These are phyloP conservation scores for Odontocerum albicorne DNA, from an alignment of 2,888 invertebrate species.

Conservation along the genomic window DNA sequence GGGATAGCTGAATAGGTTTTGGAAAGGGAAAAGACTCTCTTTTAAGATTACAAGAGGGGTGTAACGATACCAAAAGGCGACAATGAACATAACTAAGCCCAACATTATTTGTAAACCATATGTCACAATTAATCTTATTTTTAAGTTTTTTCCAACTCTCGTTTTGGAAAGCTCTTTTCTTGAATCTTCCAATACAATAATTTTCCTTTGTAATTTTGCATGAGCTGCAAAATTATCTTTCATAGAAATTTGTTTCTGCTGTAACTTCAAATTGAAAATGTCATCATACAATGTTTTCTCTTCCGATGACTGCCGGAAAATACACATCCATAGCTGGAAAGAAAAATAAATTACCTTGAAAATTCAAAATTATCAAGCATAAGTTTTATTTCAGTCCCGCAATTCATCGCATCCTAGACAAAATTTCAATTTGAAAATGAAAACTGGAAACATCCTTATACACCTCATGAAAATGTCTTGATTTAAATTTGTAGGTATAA, in stretches of 20 bases:
- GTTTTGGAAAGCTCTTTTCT: conserved; percentile 49
- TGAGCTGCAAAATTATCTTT: conserved; percentile 62
- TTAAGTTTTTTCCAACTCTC: conserved; percentile 47
- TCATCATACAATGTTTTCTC: conserved; percentile 50
- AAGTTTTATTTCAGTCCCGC: too few species aligned
- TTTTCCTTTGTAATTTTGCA: conserved; percentile 60
- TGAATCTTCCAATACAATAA: conserved; percentile 55
- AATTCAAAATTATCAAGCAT: too few species aligned
- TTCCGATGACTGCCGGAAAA: conserved; percentile 49
- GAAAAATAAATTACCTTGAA: background rate
- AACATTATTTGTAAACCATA: conserved; percentile 46
- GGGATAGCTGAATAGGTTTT: conserved; percentile 49
- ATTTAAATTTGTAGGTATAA: too few species aligned
- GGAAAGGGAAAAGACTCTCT: conserved; percentile 50
- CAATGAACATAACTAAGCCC: conserved; percentile 45
- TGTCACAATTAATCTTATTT: conserved; percentile 49
- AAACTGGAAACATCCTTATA: too few species aligned
- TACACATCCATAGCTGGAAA: conserved; percentile 56
- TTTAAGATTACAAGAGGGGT: conserved; percentile 51
- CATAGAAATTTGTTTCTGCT: conserved; percentile 56
- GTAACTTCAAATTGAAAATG: conserved; percentile 48
- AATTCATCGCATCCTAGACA: too few species aligned
- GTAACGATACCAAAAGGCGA: conserved; percentile 50
- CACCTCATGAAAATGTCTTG: too few species aligned
- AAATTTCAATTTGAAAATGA: too few species aligned